Conservation (phyloP, 2,888 invertebrate species). For the Athripsodes cinereus region DNA sequence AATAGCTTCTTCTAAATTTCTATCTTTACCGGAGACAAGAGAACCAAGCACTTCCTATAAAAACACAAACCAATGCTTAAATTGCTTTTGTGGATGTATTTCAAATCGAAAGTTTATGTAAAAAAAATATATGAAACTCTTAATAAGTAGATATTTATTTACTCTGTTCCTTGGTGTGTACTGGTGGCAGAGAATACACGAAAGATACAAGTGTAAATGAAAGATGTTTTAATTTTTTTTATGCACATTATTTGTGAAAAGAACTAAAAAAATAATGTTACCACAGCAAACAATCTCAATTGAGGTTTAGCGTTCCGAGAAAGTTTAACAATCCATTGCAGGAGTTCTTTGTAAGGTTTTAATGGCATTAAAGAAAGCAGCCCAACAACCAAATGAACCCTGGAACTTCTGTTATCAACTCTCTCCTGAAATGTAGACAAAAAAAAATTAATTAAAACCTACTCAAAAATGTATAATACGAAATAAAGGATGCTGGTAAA, state of each 20-base stretch:
- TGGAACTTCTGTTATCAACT: constrained; percentile 38
- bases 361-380: constrained; percentile 42
- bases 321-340: constrained; percentile 41
- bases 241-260: too few species aligned
- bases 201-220: too few species aligned
- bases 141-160: too few species aligned
- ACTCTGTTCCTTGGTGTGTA: too few species aligned
- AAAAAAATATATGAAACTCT: too few species aligned
- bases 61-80: too few species aligned
- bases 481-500: background rate
- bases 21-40: constrained; percentile 14
- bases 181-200: too few species aligned
- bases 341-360: constrained; percentile 35
- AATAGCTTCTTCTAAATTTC: constrained; percentile 7
- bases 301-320: constrained; percentile 37
- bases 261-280: too few species aligned
- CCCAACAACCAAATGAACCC: constrained; percentile 40
- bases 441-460: background rate
- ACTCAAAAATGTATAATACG: background rate
- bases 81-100: too few species aligned
- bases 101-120: too few species aligned
- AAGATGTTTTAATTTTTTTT: too few species aligned
- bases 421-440: constrained; percentile 35
- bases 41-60: constrained; percentile 19
- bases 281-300: constrained; percentile 43